Evolutionary conservation across 2,113 vertebrate genomes (phyloP).

Genomic region (Emydura subglobosa): DNA sequence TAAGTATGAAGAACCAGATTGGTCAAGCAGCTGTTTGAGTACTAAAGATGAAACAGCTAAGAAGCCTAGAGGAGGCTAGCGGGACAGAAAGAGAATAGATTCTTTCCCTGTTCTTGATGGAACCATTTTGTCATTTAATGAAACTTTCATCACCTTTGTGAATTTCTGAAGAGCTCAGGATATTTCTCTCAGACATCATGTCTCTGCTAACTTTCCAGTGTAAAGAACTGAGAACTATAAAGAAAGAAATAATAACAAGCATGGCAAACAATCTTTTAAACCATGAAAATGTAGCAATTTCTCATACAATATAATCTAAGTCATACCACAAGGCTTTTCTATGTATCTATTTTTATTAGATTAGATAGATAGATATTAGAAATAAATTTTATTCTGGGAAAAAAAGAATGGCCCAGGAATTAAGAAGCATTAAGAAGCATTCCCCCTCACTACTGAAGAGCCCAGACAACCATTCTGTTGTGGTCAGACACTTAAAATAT

Average conservation of each 20-base stretch:
- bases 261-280: neutral
- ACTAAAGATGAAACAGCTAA: neutral
- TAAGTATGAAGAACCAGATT: neutral
- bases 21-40: neutral
- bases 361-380: neutral
- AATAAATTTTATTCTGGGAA: neutral
- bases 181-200: neutral
- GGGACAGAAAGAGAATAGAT: neutral
- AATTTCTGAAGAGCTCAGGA: neutral
- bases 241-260: neutral
- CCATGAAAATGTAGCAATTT: constrained; percentile 1
- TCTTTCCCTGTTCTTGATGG: neutral
- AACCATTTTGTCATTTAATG: neutral
- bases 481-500: no score
- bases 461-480: no score
- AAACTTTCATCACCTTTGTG: neutral
- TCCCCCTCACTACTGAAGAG: no score
- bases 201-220: neutral
- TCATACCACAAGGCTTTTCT: neutral
- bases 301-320: neutral
- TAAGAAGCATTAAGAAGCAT: no score
- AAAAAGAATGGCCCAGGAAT: no score
- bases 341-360: neutral
- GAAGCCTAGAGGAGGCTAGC: neutral
- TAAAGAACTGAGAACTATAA: neutral